These are phyloP conservation scores for Polyploca ridens DNA, from an alignment of 2,888 invertebrate species.

Conservation along the genomic window DNA sequence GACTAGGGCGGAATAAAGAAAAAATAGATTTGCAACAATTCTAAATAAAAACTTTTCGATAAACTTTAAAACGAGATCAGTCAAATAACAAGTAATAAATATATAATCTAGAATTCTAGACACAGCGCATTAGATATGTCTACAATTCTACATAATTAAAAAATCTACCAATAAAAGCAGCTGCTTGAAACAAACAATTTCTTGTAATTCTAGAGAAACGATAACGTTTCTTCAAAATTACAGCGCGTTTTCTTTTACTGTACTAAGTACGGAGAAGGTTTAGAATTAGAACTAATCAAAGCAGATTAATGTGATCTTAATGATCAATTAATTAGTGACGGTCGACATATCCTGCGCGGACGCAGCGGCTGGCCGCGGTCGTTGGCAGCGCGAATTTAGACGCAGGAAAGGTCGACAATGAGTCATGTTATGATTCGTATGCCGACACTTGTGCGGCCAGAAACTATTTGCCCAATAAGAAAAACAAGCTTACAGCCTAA, in stretches of 20 bases:
- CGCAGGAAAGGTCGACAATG: slow-evolving; percentile 70
- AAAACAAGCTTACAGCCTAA: background rate
- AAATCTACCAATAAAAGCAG: background rate
- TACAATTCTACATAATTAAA: background rate
- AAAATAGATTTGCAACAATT: slow-evolving; percentile 32
- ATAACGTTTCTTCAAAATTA: background rate
- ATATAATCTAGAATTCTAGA: background rate
- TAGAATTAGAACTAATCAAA: slow-evolving; percentile 15
- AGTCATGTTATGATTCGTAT: slow-evolving; percentile 61
- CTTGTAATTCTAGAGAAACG: background rate
- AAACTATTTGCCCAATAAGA: background rate
- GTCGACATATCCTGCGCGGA: slow-evolving; percentile 37
- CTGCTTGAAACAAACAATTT: background rate
- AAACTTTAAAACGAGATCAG: slow-evolving; percentile 13
- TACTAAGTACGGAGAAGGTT: slow-evolving; percentile 4
- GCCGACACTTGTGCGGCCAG: slow-evolving; percentile 25
- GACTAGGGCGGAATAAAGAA: slow-evolving; percentile 40
- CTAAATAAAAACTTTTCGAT: slow-evolving; percentile 14
- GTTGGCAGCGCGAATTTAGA: slow-evolving; percentile 77
- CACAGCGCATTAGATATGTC: too few relatives aligned
- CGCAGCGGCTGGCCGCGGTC: slow-evolving; percentile 47
- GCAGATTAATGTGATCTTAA: slow-evolving; percentile 48
- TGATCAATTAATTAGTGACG: slow-evolving; percentile 52
- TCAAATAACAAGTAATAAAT: slow-evolving; percentile 19
- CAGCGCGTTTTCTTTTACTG: background rate